phyloP scores from a whole-genome alignment of 2,888 invertebrate species.

The Glaucopsyche alexis region DNA sequence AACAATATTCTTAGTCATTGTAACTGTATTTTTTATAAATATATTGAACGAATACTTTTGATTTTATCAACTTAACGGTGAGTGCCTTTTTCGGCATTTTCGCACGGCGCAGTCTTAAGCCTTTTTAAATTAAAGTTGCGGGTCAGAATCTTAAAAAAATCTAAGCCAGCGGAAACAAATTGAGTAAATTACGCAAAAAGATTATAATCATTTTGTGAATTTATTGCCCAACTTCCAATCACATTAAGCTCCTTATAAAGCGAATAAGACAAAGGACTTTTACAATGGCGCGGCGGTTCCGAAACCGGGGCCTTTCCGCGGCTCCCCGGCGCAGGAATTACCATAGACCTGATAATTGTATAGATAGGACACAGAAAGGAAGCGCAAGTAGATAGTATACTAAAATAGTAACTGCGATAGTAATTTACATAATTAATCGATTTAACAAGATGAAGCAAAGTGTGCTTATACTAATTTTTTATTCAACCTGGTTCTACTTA shows the following conservation, averaged over 20 bases:
- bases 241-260: slow-evolving; percentile 42
- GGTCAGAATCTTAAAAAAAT: neutral
- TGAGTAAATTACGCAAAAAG: slow-evolving; percentile 8
- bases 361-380: neutral
- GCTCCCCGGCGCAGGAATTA: neutral
- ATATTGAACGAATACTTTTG: too few species aligned
- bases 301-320: slow-evolving; percentile 5
- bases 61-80: too few species aligned
- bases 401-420: neutral
- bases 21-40: too few species aligned
- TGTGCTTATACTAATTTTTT: too few species aligned
- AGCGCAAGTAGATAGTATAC: too few species aligned
- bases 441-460: too few species aligned
- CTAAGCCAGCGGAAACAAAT: slow-evolving; percentile 3
- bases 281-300: slow-evolving; percentile 32
- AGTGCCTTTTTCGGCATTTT: too few species aligned
- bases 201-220: slow-evolving; percentile 21
- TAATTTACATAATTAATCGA: too few species aligned
- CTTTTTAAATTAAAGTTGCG: slow-evolving; percentile 5
- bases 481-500: too few species aligned
- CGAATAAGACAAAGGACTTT: slow-evolving; percentile 39
- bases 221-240: slow-evolving; percentile 39
- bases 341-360: neutral
- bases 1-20: too few species aligned
- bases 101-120: too few species aligned